phyloP scores from a whole-genome alignment of 2,113 vertebrate genomes.

The Alaudala cheleensis region DNA sequence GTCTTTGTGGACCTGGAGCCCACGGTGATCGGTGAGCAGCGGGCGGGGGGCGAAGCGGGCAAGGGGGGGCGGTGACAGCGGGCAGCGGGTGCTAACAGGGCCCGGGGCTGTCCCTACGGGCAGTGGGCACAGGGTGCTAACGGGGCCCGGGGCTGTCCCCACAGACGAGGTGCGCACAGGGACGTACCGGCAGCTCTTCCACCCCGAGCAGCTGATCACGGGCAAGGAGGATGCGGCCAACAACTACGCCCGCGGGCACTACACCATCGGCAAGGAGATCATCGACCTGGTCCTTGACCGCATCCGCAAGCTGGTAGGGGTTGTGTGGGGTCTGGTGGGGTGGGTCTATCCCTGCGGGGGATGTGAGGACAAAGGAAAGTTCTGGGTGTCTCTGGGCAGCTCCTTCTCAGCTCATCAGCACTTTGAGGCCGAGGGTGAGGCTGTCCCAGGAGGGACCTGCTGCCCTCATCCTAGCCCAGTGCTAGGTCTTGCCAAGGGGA shows the following conservation, averaged over 20 bases:
- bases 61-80: no score
- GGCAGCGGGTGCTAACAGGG: no score
- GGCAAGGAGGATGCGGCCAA: constrained; percentile 75
- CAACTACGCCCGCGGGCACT: constrained; percentile 74
- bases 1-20: constrained; percentile 72
- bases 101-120: no score
- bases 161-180: no score
- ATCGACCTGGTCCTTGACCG: constrained; percentile 62
- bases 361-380: background rate
- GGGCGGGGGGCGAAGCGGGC: background rate
- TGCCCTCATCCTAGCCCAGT: background rate
- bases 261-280: constrained; percentile 74
- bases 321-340: background rate
- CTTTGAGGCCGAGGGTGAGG: background rate
- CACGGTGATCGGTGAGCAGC: constrained; percentile 38
- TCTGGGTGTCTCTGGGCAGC: no score
- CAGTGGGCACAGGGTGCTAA: no score
- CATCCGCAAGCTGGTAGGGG: background rate
- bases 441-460: background rate
- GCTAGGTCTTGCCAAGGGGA: no score
- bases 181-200: constrained; percentile 33
- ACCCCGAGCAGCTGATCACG: constrained; percentile 72
- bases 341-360: background rate
- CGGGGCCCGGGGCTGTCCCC: no score
- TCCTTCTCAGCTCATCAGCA: background rate